A percentile compares a stretch with the other conserved stretches of the same genome.
These are phyloP conservation scores for Phylloscopus trochilus DNA, from an alignment of 2,113 vertebrate species.

Conservation along the genomic window DNA sequence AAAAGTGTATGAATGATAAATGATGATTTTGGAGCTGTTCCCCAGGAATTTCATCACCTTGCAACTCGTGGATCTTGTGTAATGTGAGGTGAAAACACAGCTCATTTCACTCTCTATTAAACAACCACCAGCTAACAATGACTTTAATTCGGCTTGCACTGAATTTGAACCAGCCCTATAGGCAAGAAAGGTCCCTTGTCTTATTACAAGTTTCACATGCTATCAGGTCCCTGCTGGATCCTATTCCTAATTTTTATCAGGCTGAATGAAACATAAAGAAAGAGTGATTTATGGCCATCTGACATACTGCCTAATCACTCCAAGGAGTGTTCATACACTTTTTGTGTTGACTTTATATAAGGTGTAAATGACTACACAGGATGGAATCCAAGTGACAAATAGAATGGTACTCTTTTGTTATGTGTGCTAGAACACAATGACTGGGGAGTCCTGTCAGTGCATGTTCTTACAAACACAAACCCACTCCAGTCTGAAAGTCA, in stretches of 20 bases:
- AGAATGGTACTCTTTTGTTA: neutral
- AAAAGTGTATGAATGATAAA: neutral
- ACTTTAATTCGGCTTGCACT: conserved; percentile 39
- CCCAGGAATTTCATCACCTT: neutral
- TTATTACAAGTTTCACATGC: conserved; percentile 36
- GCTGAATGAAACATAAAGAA: conserved; percentile 27
- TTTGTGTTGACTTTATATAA: neutral
- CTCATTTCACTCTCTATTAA: conserved; percentile 19
- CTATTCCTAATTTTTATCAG: conserved; percentile 49
- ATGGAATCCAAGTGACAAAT: conserved; percentile 11
- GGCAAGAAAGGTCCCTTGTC: conserved; percentile 16
- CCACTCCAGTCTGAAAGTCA: neutral
- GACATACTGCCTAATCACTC: neutral
- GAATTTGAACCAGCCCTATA: conserved; percentile 23
- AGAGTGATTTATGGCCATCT: conserved; percentile 22
- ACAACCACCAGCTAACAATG: neutral
- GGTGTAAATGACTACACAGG: neutral
- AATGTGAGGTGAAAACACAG: neutral
- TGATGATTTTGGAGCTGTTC: neutral
- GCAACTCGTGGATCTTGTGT: neutral
- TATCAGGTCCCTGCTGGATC: conserved; percentile 20
- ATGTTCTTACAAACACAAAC: neutral
- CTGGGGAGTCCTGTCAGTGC: neutral
- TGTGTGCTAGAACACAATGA: neutral
- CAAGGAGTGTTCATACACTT: neutral